Base-by-base conservation (phyloP, 2,888 invertebrate species). In the Ethmia dodecea region DNA sequence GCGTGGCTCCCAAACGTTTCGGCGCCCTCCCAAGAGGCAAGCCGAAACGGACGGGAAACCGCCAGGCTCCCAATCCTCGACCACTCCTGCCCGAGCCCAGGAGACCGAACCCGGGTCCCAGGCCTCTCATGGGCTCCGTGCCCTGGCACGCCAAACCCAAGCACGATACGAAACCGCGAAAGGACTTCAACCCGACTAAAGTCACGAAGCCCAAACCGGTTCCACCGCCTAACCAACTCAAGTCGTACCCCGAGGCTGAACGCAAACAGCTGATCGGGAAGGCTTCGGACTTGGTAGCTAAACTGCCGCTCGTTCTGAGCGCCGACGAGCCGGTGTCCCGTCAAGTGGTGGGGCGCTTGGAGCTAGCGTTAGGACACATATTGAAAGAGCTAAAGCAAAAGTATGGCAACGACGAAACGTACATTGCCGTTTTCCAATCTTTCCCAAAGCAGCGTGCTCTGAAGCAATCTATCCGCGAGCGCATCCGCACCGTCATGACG, bases 281-380 rank as follows among this genome's bases (percentile, higher is more conserved):
- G 28, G 44, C 57, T 12, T 26, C 27, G 11, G 26, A 11, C 11
- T 30, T 31, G 20, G 27, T 6, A 5, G 16, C 39, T 20, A 6
- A 31, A 10, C 13, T 28, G 16, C 27, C 37, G 25, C 2, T 40
- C 20, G 40, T 64, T 41, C 46, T 70, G 38, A 50, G 46, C 28
- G 47, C 63, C 5, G 60, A 69, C 47, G 39, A 44, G 15, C 48
- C 45, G 35, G 73, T 76, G 2, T 45, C 60, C 22, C 49, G 48
- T 25, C 65, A 66, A 45, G 39, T 75, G 44, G 55, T 43, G 14
- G 79, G 81, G 22, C 71, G 81, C n/a, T 44, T 84, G 37, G 81
- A 80, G 55, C 47, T 79, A 35, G 73, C 72, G 12, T 46, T 84
- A 32, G 81, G 83, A 34, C 36, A 28, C 24, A 60, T 84, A 26